These are phyloP conservation scores for Lasioglossum albipes DNA, from an alignment of 1,140 invertebrate species.

Conservation along the genomic window DNA sequence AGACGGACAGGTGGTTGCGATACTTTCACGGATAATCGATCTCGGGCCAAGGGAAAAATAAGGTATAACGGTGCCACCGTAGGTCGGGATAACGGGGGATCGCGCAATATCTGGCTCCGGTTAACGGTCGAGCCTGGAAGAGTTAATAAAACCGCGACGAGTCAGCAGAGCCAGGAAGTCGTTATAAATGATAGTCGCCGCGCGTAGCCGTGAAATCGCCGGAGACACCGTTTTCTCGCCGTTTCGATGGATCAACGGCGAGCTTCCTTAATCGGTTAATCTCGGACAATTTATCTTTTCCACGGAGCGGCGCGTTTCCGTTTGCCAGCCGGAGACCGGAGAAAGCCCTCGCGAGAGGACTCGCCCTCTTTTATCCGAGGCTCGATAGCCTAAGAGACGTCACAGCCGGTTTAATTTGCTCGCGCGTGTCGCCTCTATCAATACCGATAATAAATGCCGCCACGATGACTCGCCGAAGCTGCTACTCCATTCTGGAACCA, in stretches of 20 bases:
- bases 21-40: slow-evolving; percentile 36
- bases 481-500: not conserved
- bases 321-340: too few relatives aligned
- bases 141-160: not conserved
- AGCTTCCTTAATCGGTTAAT: slow-evolving; percentile 32
- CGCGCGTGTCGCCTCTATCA: not conserved
- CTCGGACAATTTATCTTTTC: not conserved
- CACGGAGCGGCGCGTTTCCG: not conserved
- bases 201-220: slow-evolving; percentile 2
- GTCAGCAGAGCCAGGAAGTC: not conserved
- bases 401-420: not conserved
- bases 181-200: slow-evolving; percentile 3
- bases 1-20: not conserved
- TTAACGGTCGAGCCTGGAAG: not conserved
- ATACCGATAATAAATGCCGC: slow-evolving; percentile 1
- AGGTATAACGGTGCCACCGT: too few relatives aligned
- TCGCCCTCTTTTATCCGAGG: not conserved
- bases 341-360: not conserved
- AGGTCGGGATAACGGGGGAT: too few relatives aligned
- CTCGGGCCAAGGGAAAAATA: too few relatives aligned
- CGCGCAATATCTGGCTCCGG: too few relatives aligned
- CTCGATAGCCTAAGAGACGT: too few relatives aligned
- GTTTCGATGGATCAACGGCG: slow-evolving; percentile 18
- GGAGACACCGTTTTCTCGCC: not conserved
- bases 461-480: not conserved